A percentile compares a stretch with the other conserved stretches of the same genome.
These are phyloP conservation scores for Agrenia bidenticulata DNA, from an alignment of 2,888 invertebrate genomes.

Conservation along the genomic window DNA sequence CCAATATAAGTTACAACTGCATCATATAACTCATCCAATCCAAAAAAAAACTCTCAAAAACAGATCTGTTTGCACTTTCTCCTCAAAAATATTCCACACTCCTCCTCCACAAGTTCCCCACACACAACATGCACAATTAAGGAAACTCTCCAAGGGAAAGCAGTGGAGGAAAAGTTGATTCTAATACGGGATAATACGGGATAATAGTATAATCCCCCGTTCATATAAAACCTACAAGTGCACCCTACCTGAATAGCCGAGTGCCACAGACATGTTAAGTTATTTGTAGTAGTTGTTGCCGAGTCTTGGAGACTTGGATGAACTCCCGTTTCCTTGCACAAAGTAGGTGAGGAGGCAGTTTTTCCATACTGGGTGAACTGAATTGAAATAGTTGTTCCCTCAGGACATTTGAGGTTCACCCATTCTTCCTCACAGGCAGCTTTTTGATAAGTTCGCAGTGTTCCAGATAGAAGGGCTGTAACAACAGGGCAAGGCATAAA, in stretches of 20 bases:
- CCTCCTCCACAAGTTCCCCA: no score
- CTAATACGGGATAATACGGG: no score
- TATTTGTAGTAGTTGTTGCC: conserved; percentile 22
- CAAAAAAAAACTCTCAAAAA: background rate
- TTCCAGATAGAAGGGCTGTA: conserved; percentile 85
- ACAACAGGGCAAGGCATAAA: conserved; percentile 30
- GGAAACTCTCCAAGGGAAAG: no score
- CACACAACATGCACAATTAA: no score
- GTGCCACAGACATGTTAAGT: conserved; percentile 47
- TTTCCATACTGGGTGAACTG: conserved; percentile 88
- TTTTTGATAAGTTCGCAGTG: conserved; percentile 84
- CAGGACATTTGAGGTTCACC: conserved; percentile 83
- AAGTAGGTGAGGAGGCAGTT: conserved; percentile 62
- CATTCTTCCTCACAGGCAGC: conserved; percentile 90
- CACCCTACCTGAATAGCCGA: conserved; percentile 44
- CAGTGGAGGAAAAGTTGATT: no score
- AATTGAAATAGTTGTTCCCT: conserved; percentile 83
- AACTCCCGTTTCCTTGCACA: conserved; percentile 57
- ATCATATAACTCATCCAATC: background rate
- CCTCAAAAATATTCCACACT: no score
- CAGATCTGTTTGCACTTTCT: no score
- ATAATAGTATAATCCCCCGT: no score
- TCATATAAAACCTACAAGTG: no score
- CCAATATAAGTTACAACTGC: conserved; percentile 1
- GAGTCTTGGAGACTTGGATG: conserved; percentile 26